phyloP scores from a whole-genome alignment of 2,888 invertebrate species.

The Mylabris sibirica region DNA sequence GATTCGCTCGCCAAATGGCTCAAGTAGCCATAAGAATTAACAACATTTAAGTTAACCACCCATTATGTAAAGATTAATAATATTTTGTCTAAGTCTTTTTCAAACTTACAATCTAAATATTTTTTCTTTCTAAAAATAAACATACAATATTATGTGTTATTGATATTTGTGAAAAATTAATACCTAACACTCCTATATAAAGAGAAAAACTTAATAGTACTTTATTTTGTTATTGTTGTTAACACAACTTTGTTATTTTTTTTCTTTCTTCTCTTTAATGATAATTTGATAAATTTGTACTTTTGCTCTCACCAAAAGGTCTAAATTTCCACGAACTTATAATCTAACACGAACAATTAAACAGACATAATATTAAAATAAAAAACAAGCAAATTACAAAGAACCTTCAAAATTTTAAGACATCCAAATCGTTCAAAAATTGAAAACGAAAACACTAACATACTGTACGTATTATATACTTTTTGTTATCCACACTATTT shows the following conservation, averaged over 20 bases:
- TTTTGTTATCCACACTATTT: background rate
- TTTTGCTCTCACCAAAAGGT: conserved; percentile 61
- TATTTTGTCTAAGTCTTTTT: conserved; percentile 3
- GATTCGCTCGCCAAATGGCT: too few relatives aligned
- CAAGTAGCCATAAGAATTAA: too few relatives aligned
- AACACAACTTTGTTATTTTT: conserved; percentile 20
- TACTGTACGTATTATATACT: background rate
- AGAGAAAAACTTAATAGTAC: conserved; percentile 1
- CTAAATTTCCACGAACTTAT: conserved; percentile 25
- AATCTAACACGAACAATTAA: conserved; percentile 3
- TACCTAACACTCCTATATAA: conserved; percentile 16
- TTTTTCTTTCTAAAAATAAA: background rate
- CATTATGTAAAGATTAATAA: too few relatives aligned
- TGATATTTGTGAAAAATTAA: conserved; percentile 4
- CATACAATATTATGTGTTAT: background rate
- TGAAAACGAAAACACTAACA: background rate
- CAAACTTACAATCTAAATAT: background rate
- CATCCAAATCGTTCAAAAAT: background rate
- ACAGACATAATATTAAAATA: conserved; percentile 15
- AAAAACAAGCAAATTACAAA: conserved; percentile 21
- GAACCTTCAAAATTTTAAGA: conserved; percentile 3
- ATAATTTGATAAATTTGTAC: conserved; percentile 54
- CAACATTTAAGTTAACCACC: too few relatives aligned
- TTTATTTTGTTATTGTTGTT: conserved; percentile 13
- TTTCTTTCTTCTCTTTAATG: background rate